phyloP scores from a whole-genome alignment of 2,797 vertebrate genomes.

The Morelia viridis region DNA sequence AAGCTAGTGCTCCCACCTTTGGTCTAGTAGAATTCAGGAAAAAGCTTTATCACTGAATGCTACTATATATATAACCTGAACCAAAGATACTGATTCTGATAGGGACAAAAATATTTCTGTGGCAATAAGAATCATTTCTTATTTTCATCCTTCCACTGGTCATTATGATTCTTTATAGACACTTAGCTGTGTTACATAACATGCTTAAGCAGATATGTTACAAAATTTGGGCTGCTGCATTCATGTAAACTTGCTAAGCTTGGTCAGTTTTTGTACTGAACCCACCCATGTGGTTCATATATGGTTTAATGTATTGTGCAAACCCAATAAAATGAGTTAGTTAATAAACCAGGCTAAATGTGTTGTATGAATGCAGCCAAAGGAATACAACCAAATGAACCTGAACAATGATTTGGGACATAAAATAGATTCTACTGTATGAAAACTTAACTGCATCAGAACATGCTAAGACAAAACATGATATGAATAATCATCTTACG shows the following conservation, averaged over 20 bases:
- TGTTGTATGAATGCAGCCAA: neutral
- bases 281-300: neutral
- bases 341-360: neutral
- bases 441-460: neutral
- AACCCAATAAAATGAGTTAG: neutral
- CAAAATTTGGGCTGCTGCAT: neutral
- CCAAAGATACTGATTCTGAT: neutral
- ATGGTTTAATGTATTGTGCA: neutral
- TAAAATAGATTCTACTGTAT: neutral
- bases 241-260: neutral
- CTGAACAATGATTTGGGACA: neutral
- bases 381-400: neutral
- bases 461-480: neutral
- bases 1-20: neutral
- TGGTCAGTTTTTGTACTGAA: neutral
- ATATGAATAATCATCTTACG: neutral
- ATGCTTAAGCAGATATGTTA: neutral
- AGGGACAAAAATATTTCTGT: neutral
- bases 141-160: too few relatives aligned
- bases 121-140: neutral
- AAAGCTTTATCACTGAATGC: neutral
- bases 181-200: neutral
- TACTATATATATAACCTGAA: neutral
- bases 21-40: neutral
- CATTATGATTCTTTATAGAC: neutral